Base-by-base conservation (phyloP, 1,140 invertebrate genomes). In the Cephus cinctus region DNA sequence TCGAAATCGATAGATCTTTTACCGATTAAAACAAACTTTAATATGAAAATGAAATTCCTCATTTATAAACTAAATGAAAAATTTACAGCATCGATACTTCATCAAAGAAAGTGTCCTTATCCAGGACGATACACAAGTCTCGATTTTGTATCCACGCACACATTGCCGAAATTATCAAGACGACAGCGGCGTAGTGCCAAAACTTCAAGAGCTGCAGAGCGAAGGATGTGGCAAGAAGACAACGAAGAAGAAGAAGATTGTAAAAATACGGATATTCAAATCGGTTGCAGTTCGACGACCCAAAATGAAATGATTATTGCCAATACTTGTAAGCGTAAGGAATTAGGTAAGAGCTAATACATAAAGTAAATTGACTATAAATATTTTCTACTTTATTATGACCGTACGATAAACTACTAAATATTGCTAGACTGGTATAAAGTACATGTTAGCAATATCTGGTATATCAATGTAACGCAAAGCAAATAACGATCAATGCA, bases 101-200 rank as follows among this genome's bases (percentile, higher is more conserved):
- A 73, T 51, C 71, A 70, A 20, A 64, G 71, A 31, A 73, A 71
- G 38, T 81, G 80, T 58, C 78, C 80, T 1, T 67, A 78, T 41
- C 60, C 72, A 3, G 78, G 79, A 11, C 63, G 73, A 35, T 80
- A 79, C 53, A 57, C 59, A 5, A 61, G 73, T 3, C 19, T 72
- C 12, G 58, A 60, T 41, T 55, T 54, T 8, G 47, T 50, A 5
- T 48, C 56, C 2, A 52, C 57, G 14, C 44, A 39, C 16, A 35
- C 52, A 8, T 31, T 65, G 20, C 49, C 64, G 9, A 27, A 35
- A n/a, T 30, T 35, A 2, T 34, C 47, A 2, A 43, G 44, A 11
- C 59, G 56, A 20, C 62, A 63, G 11, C 54, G 42, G n/a, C 51
- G 49, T 11, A 50, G 41, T 15, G 44, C 47, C 2, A 51, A 45